These are phyloP conservation scores for Lithophane socia DNA, from an alignment of 2,888 invertebrate genomes.

Conservation along the genomic window DNA sequence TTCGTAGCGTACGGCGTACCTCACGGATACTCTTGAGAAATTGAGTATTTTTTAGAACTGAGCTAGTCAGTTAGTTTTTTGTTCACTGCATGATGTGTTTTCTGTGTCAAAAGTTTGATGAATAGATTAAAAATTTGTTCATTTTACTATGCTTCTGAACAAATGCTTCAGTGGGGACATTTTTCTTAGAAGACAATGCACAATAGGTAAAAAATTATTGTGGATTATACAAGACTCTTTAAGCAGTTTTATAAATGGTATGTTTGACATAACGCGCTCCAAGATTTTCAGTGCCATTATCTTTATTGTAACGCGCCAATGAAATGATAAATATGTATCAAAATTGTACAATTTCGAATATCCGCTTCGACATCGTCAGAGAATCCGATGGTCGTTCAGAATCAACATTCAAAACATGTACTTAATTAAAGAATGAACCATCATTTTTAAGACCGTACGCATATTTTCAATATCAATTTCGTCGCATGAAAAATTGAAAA, in stretches of 20 bases:
- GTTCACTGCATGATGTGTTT: background rate
- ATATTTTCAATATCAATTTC: constrained; percentile 59
- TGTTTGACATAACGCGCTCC: background rate
- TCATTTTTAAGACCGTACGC: constrained; percentile 44
- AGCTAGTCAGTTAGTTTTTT: background rate
- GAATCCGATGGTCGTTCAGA: constrained; percentile 3
- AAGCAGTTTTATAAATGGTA: background rate
- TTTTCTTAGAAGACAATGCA: background rate
- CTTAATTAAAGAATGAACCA: constrained; percentile 59
- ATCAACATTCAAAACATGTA: constrained; percentile 51
- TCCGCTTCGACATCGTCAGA: constrained; percentile 8
- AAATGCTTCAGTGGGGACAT: background rate
- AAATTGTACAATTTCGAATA: constrained; percentile 39
- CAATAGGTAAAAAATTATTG: background rate
- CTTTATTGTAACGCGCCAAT: background rate
- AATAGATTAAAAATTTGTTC: background rate
- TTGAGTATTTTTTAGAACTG: constrained; percentile 3
- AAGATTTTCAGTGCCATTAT: background rate
- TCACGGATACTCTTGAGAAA: background rate
- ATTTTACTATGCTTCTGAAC: background rate
- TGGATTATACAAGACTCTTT: background rate
- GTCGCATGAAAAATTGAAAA: constrained; percentile 42
- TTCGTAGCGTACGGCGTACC: constrained; percentile 6
- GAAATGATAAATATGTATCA: constrained; percentile 20
- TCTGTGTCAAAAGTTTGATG: background rate